phyloP scores from a whole-genome alignment of 2,113 vertebrate genomes.

The Cololabis saira region DNA sequence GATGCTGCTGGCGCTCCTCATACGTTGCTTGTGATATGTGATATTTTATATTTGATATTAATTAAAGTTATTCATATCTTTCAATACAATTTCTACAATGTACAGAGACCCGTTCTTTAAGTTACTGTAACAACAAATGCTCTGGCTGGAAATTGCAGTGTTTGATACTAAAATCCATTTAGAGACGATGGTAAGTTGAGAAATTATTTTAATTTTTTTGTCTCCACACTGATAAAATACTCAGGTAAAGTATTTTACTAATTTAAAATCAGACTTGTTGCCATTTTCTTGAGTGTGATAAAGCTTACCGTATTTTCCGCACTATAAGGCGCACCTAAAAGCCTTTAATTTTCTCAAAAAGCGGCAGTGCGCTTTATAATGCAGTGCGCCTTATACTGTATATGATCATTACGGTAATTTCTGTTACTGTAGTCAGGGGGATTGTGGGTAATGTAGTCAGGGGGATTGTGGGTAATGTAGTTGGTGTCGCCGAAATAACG shows the following conservation, averaged over 20 bases:
- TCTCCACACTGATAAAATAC: constrained; percentile 3
- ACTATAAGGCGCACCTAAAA: no score
- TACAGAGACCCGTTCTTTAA: constrained; percentile 7
- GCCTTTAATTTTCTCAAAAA: no score
- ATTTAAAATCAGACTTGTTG: constrained; percentile 1
- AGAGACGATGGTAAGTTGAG: constrained; percentile 44
- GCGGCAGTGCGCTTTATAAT: no score
- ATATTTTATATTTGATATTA: no score
- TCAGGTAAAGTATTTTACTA: constrained; percentile 18
- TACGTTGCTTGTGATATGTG: constrained; percentile 31
- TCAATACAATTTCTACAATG: constrained; percentile 13
- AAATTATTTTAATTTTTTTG: constrained; percentile 6
- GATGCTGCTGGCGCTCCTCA: constrained; percentile 13
- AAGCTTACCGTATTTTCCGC: no score
- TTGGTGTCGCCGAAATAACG: no score
- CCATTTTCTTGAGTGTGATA: neutral
- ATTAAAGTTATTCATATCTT: neutral
- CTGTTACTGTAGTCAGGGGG: no score
- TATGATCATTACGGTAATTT: no score
- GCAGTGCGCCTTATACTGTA: no score
- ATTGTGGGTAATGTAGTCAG: no score
- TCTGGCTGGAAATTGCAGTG: constrained; percentile 27
- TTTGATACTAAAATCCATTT: constrained; percentile 38
- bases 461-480: no score
- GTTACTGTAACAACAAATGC: constrained; percentile 2